phyloP scores from a whole-genome alignment of 1,140 invertebrate genomes.

The Pseudachorutes palmiensis region DNA sequence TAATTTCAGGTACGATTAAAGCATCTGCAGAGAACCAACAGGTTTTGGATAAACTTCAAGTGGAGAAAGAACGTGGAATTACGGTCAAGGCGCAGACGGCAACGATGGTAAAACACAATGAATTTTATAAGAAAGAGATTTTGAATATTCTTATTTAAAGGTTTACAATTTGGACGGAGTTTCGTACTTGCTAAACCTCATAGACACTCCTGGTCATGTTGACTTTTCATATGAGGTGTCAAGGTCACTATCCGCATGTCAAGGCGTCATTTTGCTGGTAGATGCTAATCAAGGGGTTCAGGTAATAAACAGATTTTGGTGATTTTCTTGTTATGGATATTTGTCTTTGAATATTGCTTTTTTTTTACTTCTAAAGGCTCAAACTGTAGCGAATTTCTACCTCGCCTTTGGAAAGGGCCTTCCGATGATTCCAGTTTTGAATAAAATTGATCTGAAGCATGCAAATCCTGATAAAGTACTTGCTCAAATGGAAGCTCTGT shows the following conservation, averaged over 20 bases:
- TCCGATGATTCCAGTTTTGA: conserved; percentile 82
- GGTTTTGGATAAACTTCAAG: conserved; percentile 75
- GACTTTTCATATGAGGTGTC: conserved; percentile 96
- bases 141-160: neutral
- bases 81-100: conserved; percentile 97
- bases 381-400: conserved; percentile 95
- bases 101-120: conserved; percentile 61
- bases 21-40: conserved; percentile 61
- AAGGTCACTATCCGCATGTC: conserved; percentile 78
- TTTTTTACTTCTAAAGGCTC: conserved; percentile 57
- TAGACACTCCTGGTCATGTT: conserved; percentile 97
- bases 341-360: conserved; percentile 5
- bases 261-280: conserved; percentile 88
- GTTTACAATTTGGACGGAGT: conserved; percentile 1
- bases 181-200: conserved; percentile 73
- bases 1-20: conserved; percentile 63
- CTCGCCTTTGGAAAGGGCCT: conserved; percentile 76
- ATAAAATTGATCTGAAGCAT: conserved; percentile 92
- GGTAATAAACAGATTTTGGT: conserved; percentile 39
- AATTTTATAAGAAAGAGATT: neutral
- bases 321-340: neutral
- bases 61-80: conserved; percentile 91
- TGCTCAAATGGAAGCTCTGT: conserved; percentile 70
- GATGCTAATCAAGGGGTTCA: conserved; percentile 84
- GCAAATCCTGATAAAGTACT: conserved; percentile 74